Percentiles rank a stretch among this genome's conserved stretches.
Evolutionary conservation across 2,113 vertebrate species (phyloP).

Genomic region (Pangasianodon gigas): DNA sequence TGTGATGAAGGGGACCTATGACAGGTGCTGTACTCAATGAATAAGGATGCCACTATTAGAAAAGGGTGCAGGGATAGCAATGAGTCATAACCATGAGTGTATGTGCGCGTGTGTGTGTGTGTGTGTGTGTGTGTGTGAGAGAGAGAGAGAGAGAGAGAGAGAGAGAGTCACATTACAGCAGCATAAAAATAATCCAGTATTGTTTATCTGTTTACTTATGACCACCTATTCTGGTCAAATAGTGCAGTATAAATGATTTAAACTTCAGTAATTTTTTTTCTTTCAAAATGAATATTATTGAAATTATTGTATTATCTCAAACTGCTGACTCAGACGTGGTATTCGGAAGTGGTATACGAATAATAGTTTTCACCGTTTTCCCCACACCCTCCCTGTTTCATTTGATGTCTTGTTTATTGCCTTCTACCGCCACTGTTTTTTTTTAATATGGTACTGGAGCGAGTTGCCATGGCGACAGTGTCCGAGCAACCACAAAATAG

Average conservation of each 20-base stretch:
- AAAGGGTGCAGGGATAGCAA: constrained; percentile 1
- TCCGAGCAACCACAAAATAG: constrained; percentile 56
- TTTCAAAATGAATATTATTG: background rate
- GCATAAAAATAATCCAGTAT: background rate
- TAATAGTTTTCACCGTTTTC: constrained; percentile 24
- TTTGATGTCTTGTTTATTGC: constrained; percentile 53
- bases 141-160: background rate
- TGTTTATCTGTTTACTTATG: constrained; percentile 10
- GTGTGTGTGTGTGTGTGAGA: background rate
- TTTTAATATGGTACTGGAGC: constrained; percentile 46
- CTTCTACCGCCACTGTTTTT: constrained; percentile 28
- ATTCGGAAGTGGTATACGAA: constrained; percentile 4
- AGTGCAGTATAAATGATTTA: background rate
- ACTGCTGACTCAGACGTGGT: constrained; percentile 6
- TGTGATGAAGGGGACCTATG: constrained; percentile 3
- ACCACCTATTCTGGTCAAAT: background rate
- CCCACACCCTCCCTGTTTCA: constrained; percentile 36
- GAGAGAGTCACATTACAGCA: background rate
- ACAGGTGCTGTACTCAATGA: constrained; percentile 24
- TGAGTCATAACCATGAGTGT: constrained; percentile 1
- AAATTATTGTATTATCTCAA: background rate
- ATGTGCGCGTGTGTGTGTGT: background rate
- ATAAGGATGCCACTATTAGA: constrained; percentile 33
- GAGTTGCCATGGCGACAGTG: constrained; percentile 58
- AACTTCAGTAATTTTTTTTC: background rate